phyloP scores from a whole-genome alignment of 2,797 vertebrate genomes.

The Eleutherodactylus coqui region DNA sequence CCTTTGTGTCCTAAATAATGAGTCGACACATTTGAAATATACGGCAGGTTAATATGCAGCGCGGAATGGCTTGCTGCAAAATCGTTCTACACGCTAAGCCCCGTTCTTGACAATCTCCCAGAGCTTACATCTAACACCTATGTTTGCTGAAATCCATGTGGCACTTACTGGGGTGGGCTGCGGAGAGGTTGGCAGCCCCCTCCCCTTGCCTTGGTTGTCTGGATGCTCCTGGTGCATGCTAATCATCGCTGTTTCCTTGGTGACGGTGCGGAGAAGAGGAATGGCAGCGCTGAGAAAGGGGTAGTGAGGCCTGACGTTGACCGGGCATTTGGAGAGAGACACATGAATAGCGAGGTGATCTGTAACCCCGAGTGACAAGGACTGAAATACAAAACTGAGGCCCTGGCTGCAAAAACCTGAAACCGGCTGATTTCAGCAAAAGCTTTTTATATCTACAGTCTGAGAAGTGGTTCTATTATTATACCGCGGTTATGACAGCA shows the following conservation, averaged over 20 bases:
- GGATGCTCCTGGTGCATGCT: constrained; percentile 57
- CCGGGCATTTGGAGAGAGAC: constrained; percentile 34
- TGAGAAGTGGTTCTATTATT: background rate
- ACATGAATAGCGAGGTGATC: constrained; percentile 42
- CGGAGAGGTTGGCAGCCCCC: constrained; percentile 46
- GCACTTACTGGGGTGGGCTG: constrained; percentile 10
- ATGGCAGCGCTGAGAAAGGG: constrained; percentile 47
- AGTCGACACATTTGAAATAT: background rate
- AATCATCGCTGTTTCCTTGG: constrained; percentile 62
- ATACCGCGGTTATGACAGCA: background rate
- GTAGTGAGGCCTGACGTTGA: constrained; percentile 58
- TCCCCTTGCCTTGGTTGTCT: constrained; percentile 40
- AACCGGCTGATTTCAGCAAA: constrained; percentile 2
- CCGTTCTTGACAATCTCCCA: background rate
- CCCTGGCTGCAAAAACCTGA: background rate
- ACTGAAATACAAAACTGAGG: constrained; percentile 18
- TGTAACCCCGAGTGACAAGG: constrained; percentile 51
- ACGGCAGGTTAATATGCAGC: constrained; percentile 7
- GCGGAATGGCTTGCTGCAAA: background rate
- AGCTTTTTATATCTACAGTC: background rate
- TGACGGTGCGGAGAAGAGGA: constrained; percentile 46
- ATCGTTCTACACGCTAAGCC: background rate
- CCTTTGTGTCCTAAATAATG: background rate
- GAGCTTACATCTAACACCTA: constrained; percentile 28
- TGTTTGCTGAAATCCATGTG: constrained; percentile 23